Conservation (phyloP, 2,797 vertebrate species). For the Typhlichthys subterraneus region DNA sequence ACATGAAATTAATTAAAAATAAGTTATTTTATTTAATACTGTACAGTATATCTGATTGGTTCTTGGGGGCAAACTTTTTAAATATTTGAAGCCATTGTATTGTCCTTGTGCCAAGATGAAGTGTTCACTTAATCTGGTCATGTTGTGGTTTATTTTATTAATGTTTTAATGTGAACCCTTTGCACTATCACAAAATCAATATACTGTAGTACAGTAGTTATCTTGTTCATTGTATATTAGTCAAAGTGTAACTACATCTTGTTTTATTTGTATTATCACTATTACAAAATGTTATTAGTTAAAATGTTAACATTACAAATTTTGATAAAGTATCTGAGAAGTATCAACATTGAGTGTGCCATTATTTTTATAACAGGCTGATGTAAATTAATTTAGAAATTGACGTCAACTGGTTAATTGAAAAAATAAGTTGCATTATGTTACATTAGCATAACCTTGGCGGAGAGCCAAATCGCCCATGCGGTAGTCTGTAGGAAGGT, state of each 20-base stretch:
- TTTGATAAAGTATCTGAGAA: constrained; percentile 74
- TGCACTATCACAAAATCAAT: constrained; percentile 51
- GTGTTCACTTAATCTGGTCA: constrained; percentile 59
- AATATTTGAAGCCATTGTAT: constrained; percentile 9
- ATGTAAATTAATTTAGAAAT: background rate
- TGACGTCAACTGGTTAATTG: background rate
- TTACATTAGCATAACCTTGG: too few relatives aligned
- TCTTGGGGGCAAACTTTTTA: constrained; percentile 24
- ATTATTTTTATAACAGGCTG: background rate
- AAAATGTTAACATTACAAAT: constrained; percentile 60
- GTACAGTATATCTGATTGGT: constrained; percentile 13
- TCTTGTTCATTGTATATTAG: constrained; percentile 44
- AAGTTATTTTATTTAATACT: constrained; percentile 38
- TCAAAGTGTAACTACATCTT: constrained; percentile 46
- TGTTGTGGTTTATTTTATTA: constrained; percentile 26
- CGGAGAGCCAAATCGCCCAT: too few relatives aligned
- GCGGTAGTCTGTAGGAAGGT: too few relatives aligned
- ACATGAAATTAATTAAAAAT: constrained; percentile 16
- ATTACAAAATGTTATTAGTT: constrained; percentile 47
- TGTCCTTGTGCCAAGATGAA: constrained; percentile 83
- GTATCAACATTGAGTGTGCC: constrained; percentile 11
- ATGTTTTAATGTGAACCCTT: constrained; percentile 52
- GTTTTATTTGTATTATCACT: constrained; percentile 66
- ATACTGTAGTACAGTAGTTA: constrained; percentile 35
- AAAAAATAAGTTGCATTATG: too few relatives aligned